Percentiles rank a stretch among this genome's conserved stretches.
phyloP scores from a whole-genome alignment of 2,113 vertebrate species.

The Lasiurus cinereus region DNA sequence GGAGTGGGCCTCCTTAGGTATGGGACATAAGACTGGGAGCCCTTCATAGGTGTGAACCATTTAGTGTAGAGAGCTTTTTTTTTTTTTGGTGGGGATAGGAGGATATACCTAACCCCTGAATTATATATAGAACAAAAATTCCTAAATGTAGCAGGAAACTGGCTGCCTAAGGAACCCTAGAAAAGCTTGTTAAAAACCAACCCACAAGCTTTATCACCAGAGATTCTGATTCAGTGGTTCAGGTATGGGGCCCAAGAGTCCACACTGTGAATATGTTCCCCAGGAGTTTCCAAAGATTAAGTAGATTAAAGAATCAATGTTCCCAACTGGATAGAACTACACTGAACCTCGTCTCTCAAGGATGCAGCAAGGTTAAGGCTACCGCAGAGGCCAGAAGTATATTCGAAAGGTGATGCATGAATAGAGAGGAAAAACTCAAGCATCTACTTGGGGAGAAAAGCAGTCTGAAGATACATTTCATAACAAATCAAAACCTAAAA shows the following conservation, averaged over 20 bases:
- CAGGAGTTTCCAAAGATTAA: not conserved
- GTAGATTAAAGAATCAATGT: not conserved
- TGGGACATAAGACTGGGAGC: too few species aligned
- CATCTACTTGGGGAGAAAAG: not conserved
- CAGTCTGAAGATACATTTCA: not conserved
- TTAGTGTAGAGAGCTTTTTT: not conserved
- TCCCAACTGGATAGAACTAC: not conserved
- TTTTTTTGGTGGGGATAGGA: not conserved
- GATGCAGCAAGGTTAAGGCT: not conserved
- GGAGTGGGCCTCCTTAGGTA: not conserved
- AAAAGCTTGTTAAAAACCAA: not conserved
- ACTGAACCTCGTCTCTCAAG: not conserved
- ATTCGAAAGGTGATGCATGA: not conserved
- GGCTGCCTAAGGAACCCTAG: not conserved
- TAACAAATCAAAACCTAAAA: not conserved
- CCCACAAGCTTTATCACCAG: not conserved
- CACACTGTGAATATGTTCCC: not conserved
- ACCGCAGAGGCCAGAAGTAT: rapidly evolving
- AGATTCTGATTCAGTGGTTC: not conserved
- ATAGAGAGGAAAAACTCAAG: not conserved
- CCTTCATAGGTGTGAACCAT: rapidly evolving
- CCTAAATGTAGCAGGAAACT: not conserved
- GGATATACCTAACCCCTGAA: not conserved
- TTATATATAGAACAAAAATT: rapidly evolving
- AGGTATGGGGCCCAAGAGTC: not conserved